These are phyloP conservation scores for Ptiloglossa arizonensis DNA, from an alignment of 1,140 invertebrate genomes.

Conservation along the genomic window DNA sequence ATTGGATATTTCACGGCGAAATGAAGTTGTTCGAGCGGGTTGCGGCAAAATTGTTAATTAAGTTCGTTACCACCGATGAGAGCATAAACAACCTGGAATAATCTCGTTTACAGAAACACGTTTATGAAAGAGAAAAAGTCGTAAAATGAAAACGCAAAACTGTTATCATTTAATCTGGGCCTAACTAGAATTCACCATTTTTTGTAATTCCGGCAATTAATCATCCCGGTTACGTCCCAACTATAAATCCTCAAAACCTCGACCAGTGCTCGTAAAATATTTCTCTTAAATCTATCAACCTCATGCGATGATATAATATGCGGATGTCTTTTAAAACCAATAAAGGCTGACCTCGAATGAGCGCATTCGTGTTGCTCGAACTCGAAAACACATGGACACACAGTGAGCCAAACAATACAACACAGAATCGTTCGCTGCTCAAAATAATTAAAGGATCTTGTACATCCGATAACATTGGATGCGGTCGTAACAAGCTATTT, in stretches of 20 bases:
- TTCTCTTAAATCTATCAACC: neutral
- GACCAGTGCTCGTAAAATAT: neutral
- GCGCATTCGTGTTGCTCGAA: neutral
- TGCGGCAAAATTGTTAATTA: too few species aligned
- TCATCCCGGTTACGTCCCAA: neutral
- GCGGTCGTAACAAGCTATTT: too few species aligned
- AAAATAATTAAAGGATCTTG: neutral
- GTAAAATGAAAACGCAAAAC: conserved; percentile 4
- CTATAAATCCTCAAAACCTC: neutral
- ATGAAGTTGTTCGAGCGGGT: too few species aligned
- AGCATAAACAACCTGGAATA: neutral
- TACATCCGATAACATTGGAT: too few species aligned
- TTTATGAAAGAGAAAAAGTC: conserved; percentile 7
- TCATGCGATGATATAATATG: neutral
- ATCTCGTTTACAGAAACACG: too few species aligned
- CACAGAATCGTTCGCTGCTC: neutral
- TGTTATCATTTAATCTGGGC: neutral
- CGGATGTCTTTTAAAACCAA: neutral
- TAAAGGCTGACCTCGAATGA: neutral
- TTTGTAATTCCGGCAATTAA: neutral
- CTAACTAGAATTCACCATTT: neutral
- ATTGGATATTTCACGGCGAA: too few species aligned
- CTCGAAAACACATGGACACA: neutral
- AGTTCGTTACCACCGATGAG: neutral
- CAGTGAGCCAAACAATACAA: neutral